Conservation (phyloP, 2,888 invertebrate genomes). For the Oxytorus armatus region DNA sequence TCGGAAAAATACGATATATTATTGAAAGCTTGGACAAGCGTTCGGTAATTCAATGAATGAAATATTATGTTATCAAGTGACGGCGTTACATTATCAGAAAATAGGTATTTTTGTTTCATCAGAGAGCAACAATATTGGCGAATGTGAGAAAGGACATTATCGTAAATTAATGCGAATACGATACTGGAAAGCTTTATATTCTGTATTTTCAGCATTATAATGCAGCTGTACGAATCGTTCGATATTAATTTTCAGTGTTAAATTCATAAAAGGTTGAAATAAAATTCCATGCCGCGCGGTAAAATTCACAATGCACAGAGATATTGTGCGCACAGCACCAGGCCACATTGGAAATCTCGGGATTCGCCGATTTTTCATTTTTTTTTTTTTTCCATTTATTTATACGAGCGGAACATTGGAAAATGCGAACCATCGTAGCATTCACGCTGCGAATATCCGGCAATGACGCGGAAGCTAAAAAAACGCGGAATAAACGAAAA, state of each 20-base stretch:
- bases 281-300: not conserved
- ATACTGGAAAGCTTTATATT: no score
- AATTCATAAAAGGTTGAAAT: not conserved
- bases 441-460: not conserved
- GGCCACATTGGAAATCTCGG: conserved; percentile 1
- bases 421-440: not conserved
- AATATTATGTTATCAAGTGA: no score
- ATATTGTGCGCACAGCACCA: not conserved
- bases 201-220: not conserved
- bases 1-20: no score
- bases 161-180: no score
- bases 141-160: no score
- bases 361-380: conserved; percentile 18
- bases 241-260: not conserved
- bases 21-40: no score
- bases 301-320: not conserved
- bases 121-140: no score
- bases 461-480: conserved; percentile 12
- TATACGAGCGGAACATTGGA: not conserved
- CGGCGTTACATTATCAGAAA: no score
- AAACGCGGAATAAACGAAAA: conserved; percentile 18
- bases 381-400: conserved; percentile 7
- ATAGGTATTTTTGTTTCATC: no score
- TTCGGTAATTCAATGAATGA: no score
- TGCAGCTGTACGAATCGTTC: not conserved